Evolutionary conservation across 2,797 vertebrate genomes (phyloP), one percentile per base, ranked within the genome.

Genomic region (Cyprinodon diabolis): DNA sequence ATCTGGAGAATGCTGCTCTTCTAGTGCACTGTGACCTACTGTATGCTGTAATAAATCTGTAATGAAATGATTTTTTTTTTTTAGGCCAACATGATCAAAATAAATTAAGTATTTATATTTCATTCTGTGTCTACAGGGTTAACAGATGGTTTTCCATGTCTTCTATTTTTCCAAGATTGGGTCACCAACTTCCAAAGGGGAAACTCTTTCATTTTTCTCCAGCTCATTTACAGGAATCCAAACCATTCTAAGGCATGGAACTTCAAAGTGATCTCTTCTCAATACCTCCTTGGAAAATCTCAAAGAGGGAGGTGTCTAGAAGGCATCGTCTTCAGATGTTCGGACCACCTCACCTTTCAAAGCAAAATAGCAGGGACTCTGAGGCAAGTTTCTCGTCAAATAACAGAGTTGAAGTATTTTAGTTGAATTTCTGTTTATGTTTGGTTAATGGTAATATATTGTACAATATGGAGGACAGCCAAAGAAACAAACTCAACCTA

Each of bases 21-120:
- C 90, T 83, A 87, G 87, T 78, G 91, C 89, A 89, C 93, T 90
- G 89, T 91, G 91, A 92, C 91, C 89, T 84, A n/a, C n/a, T n/a
- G n/a, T n/a, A 74, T 48, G 58, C 69, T 13, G 84, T 87, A 72
- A 94, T 94, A 93, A 95, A 94, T 94, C 94, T 88, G 83, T 68
- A 80, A 83, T 49, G 87, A 94, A 91, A 90, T 88, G 90, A 92
- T 93, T 92, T 8, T 43, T 5, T 43, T 5, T 71, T 93, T 88
- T 90, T 91, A 91, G 92, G 90, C 86, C 90, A 92, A 94, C 90
- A 92, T 95, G 93, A 95, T 94, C 94, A 95, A 93, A 93, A 91
- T 30, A 94, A 95, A 93, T 93, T 91, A 94, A 93, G 94, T 94
- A 92, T 93, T 89, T 43, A 12, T 4, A n/a, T 43, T 43, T 12